Conservation (phyloP, 1,140 invertebrate species). For the Watersipora subatra region DNA sequence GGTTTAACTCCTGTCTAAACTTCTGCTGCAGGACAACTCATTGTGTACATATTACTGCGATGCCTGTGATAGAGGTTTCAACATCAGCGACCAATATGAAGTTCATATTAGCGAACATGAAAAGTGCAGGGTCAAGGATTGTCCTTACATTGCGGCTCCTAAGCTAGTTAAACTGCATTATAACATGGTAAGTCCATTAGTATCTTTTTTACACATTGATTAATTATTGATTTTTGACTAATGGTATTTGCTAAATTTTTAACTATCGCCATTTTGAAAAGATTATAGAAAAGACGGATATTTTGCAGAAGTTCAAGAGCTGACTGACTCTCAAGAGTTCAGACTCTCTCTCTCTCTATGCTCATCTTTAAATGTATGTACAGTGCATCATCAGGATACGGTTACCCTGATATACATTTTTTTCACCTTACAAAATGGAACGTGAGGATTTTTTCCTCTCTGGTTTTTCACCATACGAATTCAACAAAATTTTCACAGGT, state of each 20-base stretch:
- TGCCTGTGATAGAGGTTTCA: constrained; percentile 59
- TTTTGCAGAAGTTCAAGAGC: too few relatives aligned
- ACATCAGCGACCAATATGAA: constrained; percentile 45
- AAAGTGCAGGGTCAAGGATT: constrained; percentile 61
- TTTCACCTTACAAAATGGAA: too few relatives aligned
- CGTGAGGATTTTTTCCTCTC: too few relatives aligned
- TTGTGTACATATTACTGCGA: constrained; percentile 51
- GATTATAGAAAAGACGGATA: background rate
- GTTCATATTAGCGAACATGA: constrained; percentile 55
- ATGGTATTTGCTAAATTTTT: background rate
- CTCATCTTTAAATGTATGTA: too few relatives aligned
- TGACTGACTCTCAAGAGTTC: too few relatives aligned
- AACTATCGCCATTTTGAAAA: background rate
- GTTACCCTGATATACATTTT: too few relatives aligned
- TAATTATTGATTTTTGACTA: background rate
- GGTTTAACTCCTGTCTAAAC: too few relatives aligned
- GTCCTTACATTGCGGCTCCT: constrained; percentile 61
- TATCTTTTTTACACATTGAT: background rate
- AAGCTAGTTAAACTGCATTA: constrained; percentile 64
- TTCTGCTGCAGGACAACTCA: too few relatives aligned
- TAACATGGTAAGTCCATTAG: constrained; percentile 44
- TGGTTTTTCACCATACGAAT: too few relatives aligned
- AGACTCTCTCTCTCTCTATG: too few relatives aligned
- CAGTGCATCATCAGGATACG: too few relatives aligned
- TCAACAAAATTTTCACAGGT: too few relatives aligned